Base-by-base conservation (phyloP, 2,888 invertebrate genomes). In the Poecilus cupreus region DNA sequence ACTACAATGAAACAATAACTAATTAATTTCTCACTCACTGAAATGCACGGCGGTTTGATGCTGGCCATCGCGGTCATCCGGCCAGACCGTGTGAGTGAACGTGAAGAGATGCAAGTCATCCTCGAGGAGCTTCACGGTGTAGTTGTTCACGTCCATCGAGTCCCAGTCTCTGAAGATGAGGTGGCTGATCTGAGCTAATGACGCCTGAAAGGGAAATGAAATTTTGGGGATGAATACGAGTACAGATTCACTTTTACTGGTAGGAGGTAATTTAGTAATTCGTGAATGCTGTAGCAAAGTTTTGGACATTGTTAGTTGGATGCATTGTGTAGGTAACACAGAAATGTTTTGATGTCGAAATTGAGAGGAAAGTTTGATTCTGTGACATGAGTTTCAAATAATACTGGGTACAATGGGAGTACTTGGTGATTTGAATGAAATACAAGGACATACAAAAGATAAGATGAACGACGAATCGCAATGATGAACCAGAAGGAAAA, bases 81-180 rank as follows among this genome's bases (percentile, higher is more conserved):
- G 86, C 43, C 87, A 86, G 81, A 88, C 84, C 1, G 84, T 87
- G 78, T 88, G 89, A 16, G 86, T 87, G 60, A 89, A 86, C 83
- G 88, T 87, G 39, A 91, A 85, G 11, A 90, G 87, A 32, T 89
- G 85, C 77, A 87, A 82, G 4, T 85, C 84, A 83, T 90, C 89
- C 0, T 86, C 87, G 5, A 89, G 83, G 43, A 91, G 85, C 22
- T 85, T 85, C 11, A 89, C 85, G 46, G 83, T 85, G 84, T 90
- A 90, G 24, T 86, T 85, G 83, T 91, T 91, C 43, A 89, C 89
- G 11, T 84, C 86, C 8, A 85, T 83, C 13, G 88, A 87, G 84
- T 91, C 91, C 4, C 87, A 86, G 81, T 91, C 91, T 78, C 86
- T 88, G 82, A 91, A 86, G 82, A 90, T 86, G 72, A 90, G 82